These are phyloP conservation scores for Diogma glabrata DNA, from an alignment of 2,888 invertebrate genomes.

Conservation along the genomic window DNA sequence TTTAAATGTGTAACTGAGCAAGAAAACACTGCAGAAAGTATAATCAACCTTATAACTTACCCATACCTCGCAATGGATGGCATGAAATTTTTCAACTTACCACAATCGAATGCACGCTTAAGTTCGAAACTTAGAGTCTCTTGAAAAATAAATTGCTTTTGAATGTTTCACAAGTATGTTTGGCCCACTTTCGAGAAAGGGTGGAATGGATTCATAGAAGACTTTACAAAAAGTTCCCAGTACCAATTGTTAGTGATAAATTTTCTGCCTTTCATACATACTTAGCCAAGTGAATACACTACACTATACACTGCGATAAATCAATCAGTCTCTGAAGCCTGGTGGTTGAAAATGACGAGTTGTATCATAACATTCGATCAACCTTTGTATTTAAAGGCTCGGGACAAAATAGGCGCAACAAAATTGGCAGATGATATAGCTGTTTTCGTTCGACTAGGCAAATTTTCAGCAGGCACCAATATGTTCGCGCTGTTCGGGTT, in stretches of 20 bases:
- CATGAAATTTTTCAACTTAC: not conserved
- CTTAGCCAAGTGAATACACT: not conserved
- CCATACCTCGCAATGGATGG: not conserved
- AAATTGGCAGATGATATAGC: not conserved
- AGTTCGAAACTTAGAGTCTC: too few species aligned
- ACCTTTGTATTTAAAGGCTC: too few species aligned
- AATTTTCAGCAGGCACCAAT: not conserved
- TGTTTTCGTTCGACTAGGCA: not conserved
- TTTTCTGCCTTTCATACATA: constrained; percentile 1
- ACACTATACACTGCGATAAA: constrained; percentile 3
- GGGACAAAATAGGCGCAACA: constrained; percentile 1
- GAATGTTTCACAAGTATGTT: too few species aligned
- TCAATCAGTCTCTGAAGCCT: constrained; percentile 3
- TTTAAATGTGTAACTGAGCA: not conserved
- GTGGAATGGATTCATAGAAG: not conserved
- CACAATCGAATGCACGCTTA: not conserved
- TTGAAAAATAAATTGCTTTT: too few species aligned
- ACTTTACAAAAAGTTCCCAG: not conserved
- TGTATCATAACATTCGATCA: too few species aligned
- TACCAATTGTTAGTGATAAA: not conserved
- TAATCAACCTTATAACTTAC: not conserved
- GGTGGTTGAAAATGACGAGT: too few species aligned
- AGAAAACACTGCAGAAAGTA: not conserved
- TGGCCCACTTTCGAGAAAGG: not conserved
- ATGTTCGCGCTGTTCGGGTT: not conserved